Base-by-base conservation (phyloP, 1,140 invertebrate genomes). In the Danaus plexippus region DNA sequence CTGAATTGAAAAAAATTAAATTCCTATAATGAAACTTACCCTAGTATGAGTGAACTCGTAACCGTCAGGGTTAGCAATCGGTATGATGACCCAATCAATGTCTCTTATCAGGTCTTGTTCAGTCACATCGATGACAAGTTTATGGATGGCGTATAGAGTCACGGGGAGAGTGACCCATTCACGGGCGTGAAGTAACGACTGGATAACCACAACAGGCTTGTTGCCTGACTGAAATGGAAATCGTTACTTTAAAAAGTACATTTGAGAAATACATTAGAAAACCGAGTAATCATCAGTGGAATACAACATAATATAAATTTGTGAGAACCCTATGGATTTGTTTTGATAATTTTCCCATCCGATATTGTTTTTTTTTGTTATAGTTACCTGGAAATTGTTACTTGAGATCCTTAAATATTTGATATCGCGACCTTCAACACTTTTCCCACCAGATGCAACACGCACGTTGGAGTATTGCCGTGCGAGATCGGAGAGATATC, bases 101-200 rank as follows among this genome's bases (percentile, higher is more conserved):
- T 84, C 58, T 5, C 80, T 41, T 6, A 90, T 78, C n/a, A 87
- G 63, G 9, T 84, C 81, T 9, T 61, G 71, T 18, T 90, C 87
- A 2, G 89, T 87, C 11, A 90, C 69, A 68, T 91, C 78, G 13
- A 89, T 76, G 47, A 92, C 89, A 13, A 93, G 74, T 57, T 92
- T 88, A 50, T 91, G 85, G 13, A 93, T 90, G 22, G 92, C 89
- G 64, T 91, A 93, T 0, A 56, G 11, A 52, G 91, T 88, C 1
- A 89, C 89, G 0, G 91, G 87, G n/a, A 92, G 90, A 1, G 91
- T 87, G 11, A 94, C 89, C 93, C 93, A 94, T 73, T 92, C 91
- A 9, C 90, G 79, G n/a, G 90, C 90, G 71, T 90, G 75, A 81
- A 92, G 52, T 11, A 59, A 43, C 18, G 55, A 63, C 89, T n/a